Evolutionary conservation across 92 coral and sea anemone species (phyloP).

Genomic region (Epizoanthus scotinus): DNA sequence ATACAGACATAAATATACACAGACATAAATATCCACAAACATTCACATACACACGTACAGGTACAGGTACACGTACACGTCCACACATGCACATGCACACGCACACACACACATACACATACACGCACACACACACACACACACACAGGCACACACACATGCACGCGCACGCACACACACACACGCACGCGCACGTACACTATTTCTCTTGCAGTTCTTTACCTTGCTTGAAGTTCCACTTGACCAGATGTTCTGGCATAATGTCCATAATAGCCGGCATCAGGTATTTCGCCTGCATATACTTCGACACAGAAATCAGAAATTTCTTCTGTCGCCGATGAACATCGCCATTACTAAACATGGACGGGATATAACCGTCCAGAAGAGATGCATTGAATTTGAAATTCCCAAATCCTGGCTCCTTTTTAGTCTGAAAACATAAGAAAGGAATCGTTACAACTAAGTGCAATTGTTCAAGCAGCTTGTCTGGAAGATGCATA

Average conservation of each 20-base stretch:
- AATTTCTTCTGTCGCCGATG: slow-evolving; percentile 70
- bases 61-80: too few species aligned
- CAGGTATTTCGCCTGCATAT: slow-evolving; percentile 70
- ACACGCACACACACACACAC: too few species aligned
- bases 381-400: slow-evolving; percentile 76
- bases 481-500: too few species aligned
- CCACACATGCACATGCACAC: too few species aligned
- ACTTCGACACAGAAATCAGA: slow-evolving; percentile 65
- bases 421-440: slow-evolving; percentile 66
- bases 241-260: slow-evolving; percentile 84
- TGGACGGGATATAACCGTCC: slow-evolving; percentile 74
- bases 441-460: background rate
- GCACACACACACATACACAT: too few species aligned
- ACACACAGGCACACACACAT: too few species aligned
- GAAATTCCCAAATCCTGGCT: slow-evolving; percentile 83
- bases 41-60: too few species aligned
- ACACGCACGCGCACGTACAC: too few species aligned
- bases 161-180: too few species aligned
- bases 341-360: slow-evolving; percentile 79
- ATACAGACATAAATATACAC: too few species aligned
- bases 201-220: background rate
- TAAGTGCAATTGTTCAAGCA: background rate
- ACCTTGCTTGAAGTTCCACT: slow-evolving; percentile 93
- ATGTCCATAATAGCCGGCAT: slow-evolving; percentile 84
- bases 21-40: too few species aligned